Conservation (phyloP, 2,797 vertebrate species). For the Tragelaphus oryx region DNA sequence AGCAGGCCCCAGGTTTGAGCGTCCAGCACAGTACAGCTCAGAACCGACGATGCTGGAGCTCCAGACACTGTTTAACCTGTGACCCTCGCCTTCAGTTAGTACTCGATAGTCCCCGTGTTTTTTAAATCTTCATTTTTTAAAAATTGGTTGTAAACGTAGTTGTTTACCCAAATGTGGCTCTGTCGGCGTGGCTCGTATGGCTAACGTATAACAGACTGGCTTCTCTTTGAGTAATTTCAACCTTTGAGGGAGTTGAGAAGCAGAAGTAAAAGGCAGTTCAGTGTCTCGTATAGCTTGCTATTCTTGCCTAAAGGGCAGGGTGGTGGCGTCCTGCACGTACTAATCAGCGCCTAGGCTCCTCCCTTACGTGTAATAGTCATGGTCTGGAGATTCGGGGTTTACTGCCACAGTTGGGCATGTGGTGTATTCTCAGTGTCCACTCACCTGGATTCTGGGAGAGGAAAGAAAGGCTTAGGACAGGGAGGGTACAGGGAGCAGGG, state of each 20-base stretch:
- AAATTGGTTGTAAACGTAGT: background rate
- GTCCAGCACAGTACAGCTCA: background rate
- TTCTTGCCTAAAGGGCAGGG: background rate
- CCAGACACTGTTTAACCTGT: background rate
- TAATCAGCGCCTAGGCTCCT: rapidly evolving
- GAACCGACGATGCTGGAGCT: background rate
- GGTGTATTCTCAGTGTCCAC: background rate
- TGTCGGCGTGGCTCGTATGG: background rate
- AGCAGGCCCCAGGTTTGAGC: background rate
- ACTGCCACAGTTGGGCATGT: rapidly evolving
- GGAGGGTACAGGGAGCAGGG: background rate
- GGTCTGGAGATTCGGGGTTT: background rate
- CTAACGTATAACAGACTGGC: background rate
- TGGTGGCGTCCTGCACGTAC: rapidly evolving
- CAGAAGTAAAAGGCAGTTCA: background rate
- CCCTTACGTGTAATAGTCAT: background rate
- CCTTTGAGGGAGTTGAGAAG: background rate
- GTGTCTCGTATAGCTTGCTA: background rate
- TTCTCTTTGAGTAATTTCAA: background rate
- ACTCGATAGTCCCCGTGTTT: background rate
- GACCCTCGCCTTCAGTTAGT: background rate
- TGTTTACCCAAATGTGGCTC: background rate
- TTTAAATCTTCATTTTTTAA: too few relatives aligned
- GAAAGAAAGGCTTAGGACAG: background rate
- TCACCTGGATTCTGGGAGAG: background rate